A percentile compares a stretch with the other conserved stretches of the same genome.
Conservation (phyloP, 2,888 invertebrate genomes). For the Operophtera brumata region DNA sequence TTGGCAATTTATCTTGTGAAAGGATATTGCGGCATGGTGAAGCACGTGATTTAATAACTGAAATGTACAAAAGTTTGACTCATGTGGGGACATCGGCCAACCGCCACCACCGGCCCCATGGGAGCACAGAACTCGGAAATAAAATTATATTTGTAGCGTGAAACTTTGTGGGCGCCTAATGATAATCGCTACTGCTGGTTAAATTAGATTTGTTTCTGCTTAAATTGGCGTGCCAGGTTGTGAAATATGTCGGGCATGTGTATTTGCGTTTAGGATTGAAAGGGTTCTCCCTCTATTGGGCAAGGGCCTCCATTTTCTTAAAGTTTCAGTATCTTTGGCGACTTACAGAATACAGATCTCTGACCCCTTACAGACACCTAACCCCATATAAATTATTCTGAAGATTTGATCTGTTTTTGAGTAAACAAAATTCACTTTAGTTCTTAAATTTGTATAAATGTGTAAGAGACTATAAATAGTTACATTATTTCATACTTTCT, state of each 20-base stretch:
- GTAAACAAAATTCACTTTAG: too few species aligned
- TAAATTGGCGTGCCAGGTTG: constrained; percentile 1
- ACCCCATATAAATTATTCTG: too few species aligned
- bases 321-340: too few species aligned
- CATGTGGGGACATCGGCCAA: neutral
- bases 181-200: constrained; percentile 5
- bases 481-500: too few species aligned
- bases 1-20: constrained; percentile 36
- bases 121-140: constrained; percentile 7
- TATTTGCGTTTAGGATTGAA: neutral
- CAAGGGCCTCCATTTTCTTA: neutral
- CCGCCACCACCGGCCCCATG: neutral
- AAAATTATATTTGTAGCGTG: constrained; percentile 19
- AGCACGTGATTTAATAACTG: constrained; percentile 35
- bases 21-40: constrained; percentile 20
- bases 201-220: constrained; percentile 14
- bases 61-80: constrained; percentile 16
- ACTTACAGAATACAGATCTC: too few species aligned
- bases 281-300: neutral
- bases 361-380: too few species aligned
- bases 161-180: constrained; percentile 18
- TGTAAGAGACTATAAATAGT: too few species aligned
- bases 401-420: too few species aligned
- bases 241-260: neutral
- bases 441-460: too few species aligned